Base-by-base conservation (phyloP, 2,797 vertebrate species). In the Tangara arthus region DNA sequence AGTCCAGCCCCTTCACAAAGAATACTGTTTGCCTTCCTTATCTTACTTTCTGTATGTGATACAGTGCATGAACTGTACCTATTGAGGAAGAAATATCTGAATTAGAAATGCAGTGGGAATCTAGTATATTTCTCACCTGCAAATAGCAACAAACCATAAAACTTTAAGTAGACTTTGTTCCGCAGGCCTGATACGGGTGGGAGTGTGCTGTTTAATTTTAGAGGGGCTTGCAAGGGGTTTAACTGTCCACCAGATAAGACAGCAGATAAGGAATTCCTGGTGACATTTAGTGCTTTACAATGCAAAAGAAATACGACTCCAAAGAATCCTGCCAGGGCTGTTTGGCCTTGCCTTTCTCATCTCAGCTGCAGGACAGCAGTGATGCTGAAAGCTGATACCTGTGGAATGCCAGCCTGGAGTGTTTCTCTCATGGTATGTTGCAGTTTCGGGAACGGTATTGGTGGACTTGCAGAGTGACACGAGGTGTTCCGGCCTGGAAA, bases 211-310 rank as follows among this genome's bases (percentile, higher is more conserved):
- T 53, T 68, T 55, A 30, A 42, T 57, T 76, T 65, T 34, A 65
- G 84, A 79, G 46, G 44, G 52, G 56, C 53, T 92, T 65, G 32
- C n/a, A 27, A 20, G 52, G 32, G 47, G 57, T 75, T 86, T 37
- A n/a, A 68, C 87, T 15, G 6, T 28, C 47, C 69, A 18, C 22
- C 63, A 77, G 65, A 83, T 75, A 66, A 32, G 35, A 21, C 35
- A 16, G 27, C 26, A 68, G 93, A 84, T 94, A 73, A 89, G 59
- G 89, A 73, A 56, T 72, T 83, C 73, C 17, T 34, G 27, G 52
- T 64, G 73, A 53, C 26, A 15, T 16, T 44, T n/a, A 34, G n/a
- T 37, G 44, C 71, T 83, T 89, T 61, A 46, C 88, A 64, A 20
- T 5, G 66, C 64, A 34, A 37, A 46, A 81, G 91, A 86, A 94